Percentiles rank a stretch among this genome's conserved stretches.
Conservation (phyloP, 2,888 invertebrate species). For the Fragum whitleyi region DNA sequence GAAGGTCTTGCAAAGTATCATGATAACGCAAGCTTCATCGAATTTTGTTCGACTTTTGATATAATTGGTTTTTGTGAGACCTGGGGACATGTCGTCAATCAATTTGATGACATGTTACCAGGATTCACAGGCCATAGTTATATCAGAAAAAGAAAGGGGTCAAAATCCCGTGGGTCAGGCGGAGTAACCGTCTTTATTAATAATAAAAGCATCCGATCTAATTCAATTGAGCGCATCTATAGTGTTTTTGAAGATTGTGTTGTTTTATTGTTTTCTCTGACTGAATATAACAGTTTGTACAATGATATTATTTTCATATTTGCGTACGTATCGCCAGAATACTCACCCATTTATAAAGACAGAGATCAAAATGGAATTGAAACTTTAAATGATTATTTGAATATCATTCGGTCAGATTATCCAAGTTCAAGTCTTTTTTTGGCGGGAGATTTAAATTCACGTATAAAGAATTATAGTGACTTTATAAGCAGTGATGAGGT, state of each 20-base stretch:
- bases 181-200: slow-evolving; percentile 7
- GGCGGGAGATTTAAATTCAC: slow-evolving; percentile 23
- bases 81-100: not conserved
- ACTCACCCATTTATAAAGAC: not conserved
- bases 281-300: not conserved
- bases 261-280: not conserved
- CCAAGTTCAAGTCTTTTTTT: not conserved
- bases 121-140: not conserved
- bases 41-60: not conserved
- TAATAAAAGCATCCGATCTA: not conserved
- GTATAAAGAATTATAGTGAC: slow-evolving; percentile 20
- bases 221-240: not conserved
- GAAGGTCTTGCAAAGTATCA: slow-evolving; percentile 3
- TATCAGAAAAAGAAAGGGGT: not conserved
- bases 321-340: slow-evolving; percentile 2
- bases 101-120: not conserved
- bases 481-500: slow-evolving; percentile 26
- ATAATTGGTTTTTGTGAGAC: not conserved
- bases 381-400: not conserved
- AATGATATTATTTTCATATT: not conserved
- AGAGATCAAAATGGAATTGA: not conserved
- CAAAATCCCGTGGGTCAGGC: not conserved
- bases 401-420: not conserved
- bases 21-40: not conserved
- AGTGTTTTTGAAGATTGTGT: not conserved